These are phyloP conservation scores for Sarcoramphus papa DNA, from an alignment of 2,797 vertebrate species.

Conservation along the genomic window DNA sequence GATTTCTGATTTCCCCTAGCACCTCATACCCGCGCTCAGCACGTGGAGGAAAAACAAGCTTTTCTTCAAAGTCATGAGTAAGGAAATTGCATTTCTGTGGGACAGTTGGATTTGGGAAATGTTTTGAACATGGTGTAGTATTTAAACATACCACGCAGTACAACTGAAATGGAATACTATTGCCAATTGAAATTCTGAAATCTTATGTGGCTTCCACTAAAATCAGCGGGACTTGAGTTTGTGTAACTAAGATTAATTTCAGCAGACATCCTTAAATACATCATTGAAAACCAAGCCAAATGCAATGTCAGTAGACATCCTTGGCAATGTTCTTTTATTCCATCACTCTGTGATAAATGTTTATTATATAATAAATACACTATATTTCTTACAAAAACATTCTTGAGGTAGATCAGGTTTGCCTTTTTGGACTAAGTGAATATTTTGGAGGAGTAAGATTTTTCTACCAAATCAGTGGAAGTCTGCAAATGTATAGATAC, in stretches of 20 bases:
- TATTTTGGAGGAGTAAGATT: neutral
- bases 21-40: neutral
- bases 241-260: neutral
- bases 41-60: neutral
- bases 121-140: neutral
- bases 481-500: neutral
- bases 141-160: neutral
- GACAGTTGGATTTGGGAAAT: neutral
- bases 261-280: neutral
- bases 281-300: neutral
- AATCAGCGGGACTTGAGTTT: rapidly evolving
- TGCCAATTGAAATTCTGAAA: neutral
- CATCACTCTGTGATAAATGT: neutral
- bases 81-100: neutral
- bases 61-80: neutral
- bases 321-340: neutral
- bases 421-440: neutral
- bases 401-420: neutral
- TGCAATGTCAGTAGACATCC: neutral
- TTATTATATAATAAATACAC: neutral
- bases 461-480: neutral
- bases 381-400: neutral
- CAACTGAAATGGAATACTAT: neutral
- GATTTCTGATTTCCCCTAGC: neutral
- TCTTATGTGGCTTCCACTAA: neutral